Percentiles rank a stretch among this genome's conserved stretches.
These are phyloP conservation scores for Sminthurinus aureus DNA, from an alignment of 2,888 invertebrate species.

Conservation along the genomic window DNA sequence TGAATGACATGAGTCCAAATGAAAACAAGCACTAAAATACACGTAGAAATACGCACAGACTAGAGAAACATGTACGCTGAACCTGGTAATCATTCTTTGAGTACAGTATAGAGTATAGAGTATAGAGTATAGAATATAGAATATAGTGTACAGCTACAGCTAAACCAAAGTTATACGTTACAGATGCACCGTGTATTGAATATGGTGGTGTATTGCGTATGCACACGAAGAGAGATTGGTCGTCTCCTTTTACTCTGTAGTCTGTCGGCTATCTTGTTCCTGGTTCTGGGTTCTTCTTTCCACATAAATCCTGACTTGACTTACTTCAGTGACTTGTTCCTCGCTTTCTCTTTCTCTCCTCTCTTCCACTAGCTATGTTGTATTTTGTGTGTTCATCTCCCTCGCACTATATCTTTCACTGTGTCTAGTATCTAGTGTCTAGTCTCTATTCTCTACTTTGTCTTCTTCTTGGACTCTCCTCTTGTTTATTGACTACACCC, in stretches of 20 bases:
- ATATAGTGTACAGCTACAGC: too few relatives aligned
- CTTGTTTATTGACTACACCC: constrained; percentile 25
- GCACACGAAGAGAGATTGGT: not conserved
- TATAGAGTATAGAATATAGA: too few relatives aligned
- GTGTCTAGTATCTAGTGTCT: not conserved
- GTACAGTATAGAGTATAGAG: too few relatives aligned
- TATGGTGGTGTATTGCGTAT: too few relatives aligned
- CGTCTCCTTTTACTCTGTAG: not conserved
- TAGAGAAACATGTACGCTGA: too few relatives aligned
- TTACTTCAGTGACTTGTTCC: not conserved
- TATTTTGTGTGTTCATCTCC: too few relatives aligned
- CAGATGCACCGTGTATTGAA: too few relatives aligned
- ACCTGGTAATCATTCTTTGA: too few relatives aligned
- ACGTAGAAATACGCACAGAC: constrained; percentile 15
- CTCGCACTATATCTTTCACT: not conserved
- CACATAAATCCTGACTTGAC: not conserved
- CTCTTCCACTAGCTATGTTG: constrained; percentile 1
- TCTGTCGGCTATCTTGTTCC: not conserved
- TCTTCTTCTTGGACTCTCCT: not conserved
- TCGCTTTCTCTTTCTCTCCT: not conserved
- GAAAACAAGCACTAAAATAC: constrained; percentile 42
- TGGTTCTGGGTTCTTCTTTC: too few relatives aligned
- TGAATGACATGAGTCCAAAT: constrained; percentile 45
- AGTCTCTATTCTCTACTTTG: not conserved
- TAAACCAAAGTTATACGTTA: too few relatives aligned